Evolutionary conservation across 2,113 vertebrate genomes (phyloP).

Genomic region (Macrotis lagotis): DNA sequence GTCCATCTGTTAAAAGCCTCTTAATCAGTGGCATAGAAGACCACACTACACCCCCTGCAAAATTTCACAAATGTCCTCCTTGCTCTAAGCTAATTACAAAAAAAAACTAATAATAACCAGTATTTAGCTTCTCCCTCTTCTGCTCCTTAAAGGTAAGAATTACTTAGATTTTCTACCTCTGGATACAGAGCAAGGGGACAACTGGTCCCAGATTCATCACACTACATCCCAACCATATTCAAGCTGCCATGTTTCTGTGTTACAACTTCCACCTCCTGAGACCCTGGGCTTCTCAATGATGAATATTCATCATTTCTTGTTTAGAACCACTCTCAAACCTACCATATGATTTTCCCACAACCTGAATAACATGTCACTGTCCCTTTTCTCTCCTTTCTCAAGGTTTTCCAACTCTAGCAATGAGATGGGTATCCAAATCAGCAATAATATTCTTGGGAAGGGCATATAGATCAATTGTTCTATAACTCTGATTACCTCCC

Average conservation of each 20-base stretch:
- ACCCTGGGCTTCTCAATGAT: not conserved
- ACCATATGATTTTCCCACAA: not conserved
- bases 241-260: not conserved
- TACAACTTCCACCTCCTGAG: not conserved
- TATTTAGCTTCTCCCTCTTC: not conserved
- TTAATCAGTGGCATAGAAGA: slow-evolving; percentile 72
- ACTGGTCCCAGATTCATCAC: not conserved
- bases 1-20: slow-evolving; percentile 88
- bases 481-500: not conserved
- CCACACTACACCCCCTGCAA: slow-evolving; percentile 64
- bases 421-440: not conserved
- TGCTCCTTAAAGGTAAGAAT: not conserved
- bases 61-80: slow-evolving; percentile 59
- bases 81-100: slow-evolving; percentile 25
- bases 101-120: not conserved
- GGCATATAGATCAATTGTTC: not conserved
- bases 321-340: not conserved
- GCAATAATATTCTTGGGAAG: not conserved
- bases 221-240: not conserved
- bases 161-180: slow-evolving; percentile 29
- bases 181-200: slow-evolving; percentile 15
- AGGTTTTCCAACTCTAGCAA: not conserved
- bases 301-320: not conserved
- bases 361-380: not conserved
- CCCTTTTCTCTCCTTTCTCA: not conserved